Evolutionary conservation across 2,888 invertebrate species (phyloP).

Genomic region (Lagria hirta): DNA sequence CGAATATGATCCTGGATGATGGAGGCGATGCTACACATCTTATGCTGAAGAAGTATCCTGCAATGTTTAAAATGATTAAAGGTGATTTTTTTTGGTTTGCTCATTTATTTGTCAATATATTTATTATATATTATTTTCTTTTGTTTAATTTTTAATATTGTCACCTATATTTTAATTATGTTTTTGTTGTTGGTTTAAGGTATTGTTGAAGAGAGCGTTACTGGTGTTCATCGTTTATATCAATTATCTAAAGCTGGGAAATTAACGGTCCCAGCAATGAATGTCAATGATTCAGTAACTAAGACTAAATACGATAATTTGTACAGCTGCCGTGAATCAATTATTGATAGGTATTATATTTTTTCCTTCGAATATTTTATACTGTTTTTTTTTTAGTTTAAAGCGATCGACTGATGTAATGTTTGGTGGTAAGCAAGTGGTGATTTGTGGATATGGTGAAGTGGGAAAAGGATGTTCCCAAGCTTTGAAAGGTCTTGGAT

Average conservation of each 20-base stretch:
- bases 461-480: conserved; percentile 97
- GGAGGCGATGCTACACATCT: conserved; percentile 96
- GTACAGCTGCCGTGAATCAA: conserved; percentile 92
- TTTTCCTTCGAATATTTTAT: conserved; percentile 1
- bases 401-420: conserved; percentile 93
- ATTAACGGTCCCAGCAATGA: conserved; percentile 95
- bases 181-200: too few species aligned
- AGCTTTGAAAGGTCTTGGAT: conserved; percentile 90
- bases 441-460: conserved; percentile 96
- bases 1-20: conserved; percentile 97
- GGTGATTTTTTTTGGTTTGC: conserved; percentile 53
- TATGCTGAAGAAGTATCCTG: conserved; percentile 93
- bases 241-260: conserved; percentile 94
- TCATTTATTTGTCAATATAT: too few species aligned
- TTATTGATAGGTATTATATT: conserved; percentile 81
- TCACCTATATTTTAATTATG: too few species aligned
- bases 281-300: conserved; percentile 97
- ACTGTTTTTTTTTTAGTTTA: conserved; percentile 51
- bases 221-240: conserved; percentile 95
- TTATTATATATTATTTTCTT: too few species aligned
- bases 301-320: conserved; percentile 98
- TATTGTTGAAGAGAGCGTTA: conserved; percentile 96
- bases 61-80: conserved; percentile 91
- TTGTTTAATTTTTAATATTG: too few species aligned
- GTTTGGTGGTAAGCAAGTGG: conserved; percentile 97